Percentiles rank a stretch among this genome's conserved stretches.
Conservation (phyloP, 2,797 vertebrate species). For the Pelodytes ibericus region DNA sequence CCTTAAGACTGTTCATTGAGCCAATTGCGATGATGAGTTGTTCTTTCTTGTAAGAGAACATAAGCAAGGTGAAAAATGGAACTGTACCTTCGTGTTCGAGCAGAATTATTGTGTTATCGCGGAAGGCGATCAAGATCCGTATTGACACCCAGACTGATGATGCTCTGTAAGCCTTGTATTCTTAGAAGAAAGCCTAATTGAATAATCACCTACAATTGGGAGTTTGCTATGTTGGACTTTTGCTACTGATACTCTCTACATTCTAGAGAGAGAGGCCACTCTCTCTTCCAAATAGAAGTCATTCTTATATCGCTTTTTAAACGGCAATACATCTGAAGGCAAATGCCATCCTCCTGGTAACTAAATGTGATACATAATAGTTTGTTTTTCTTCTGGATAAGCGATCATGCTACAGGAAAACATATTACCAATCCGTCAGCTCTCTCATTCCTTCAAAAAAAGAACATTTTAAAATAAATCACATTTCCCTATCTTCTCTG, state of each 20-base stretch:
- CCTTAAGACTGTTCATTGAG: too few relatives aligned
- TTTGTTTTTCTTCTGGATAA: too few relatives aligned
- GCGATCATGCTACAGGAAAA: too few relatives aligned
- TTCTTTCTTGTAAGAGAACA: slow-evolving; percentile 17
- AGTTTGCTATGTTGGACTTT: neutral
- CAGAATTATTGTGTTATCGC: slow-evolving; percentile 13
- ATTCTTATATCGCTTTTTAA: too few relatives aligned
- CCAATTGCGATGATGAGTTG: neutral
- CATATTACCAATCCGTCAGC: too few relatives aligned
- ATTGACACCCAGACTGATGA: slow-evolving; percentile 16
- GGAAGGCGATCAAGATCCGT: neutral
- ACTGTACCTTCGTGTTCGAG: slow-evolving; percentile 2
- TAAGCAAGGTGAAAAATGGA: slow-evolving; percentile 22
- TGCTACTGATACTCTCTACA: neutral
- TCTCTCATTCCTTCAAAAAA: neutral
- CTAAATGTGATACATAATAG: too few relatives aligned
- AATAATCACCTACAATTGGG: neutral
- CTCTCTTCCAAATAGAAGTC: neutral
- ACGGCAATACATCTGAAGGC: too few relatives aligned
- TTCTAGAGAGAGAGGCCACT: neutral
- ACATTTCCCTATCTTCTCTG: neutral
- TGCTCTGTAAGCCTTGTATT: neutral
- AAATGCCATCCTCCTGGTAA: too few relatives aligned
- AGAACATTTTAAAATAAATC: neutral
- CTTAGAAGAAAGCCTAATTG: neutral